Conservation (phyloP, 2,797 vertebrate species). For the Megalops cyprinoides region DNA sequence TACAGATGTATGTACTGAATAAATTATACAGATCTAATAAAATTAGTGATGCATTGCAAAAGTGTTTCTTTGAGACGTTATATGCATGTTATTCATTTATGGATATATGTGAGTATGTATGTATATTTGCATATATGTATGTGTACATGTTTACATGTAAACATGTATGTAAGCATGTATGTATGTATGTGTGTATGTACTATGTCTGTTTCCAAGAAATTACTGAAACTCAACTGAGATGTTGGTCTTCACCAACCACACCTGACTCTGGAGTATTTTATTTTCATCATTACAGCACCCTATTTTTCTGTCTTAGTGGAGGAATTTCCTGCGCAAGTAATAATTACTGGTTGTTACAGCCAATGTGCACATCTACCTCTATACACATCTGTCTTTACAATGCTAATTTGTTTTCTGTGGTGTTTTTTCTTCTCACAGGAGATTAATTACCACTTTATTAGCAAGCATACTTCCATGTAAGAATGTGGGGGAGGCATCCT, state of each 20-base stretch:
- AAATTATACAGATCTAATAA: too few species aligned
- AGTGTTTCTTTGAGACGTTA: not conserved
- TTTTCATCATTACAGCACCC: too few species aligned
- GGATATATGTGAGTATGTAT: not conserved
- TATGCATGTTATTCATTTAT: too few species aligned
- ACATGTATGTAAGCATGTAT: not conserved
- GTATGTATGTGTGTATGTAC: not conserved
- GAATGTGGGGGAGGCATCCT: not conserved
- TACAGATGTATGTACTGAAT: too few species aligned
- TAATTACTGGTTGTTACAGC: not conserved
- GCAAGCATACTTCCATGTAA: constrained; percentile 64
- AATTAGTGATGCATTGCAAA: too few species aligned
- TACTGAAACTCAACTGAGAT: too few species aligned
- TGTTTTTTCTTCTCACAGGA: constrained; percentile 63
- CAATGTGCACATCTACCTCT: not conserved
- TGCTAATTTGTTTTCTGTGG: constrained; percentile 72
- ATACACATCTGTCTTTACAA: constrained; percentile 36
- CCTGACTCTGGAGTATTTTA: too few species aligned
- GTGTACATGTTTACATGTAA: not conserved
- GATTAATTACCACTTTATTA: constrained; percentile 77
- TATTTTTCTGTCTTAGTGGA: not conserved
- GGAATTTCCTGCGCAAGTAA: constrained; percentile 6
- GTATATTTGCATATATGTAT: not conserved
- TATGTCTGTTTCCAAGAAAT: not conserved
- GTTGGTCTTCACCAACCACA: too few species aligned